Percentiles rank a stretch among this genome's conserved stretches.
These are phyloP conservation scores for Phymastichus coffea DNA, from an alignment of 1,140 invertebrate species.

Conservation along the genomic window DNA sequence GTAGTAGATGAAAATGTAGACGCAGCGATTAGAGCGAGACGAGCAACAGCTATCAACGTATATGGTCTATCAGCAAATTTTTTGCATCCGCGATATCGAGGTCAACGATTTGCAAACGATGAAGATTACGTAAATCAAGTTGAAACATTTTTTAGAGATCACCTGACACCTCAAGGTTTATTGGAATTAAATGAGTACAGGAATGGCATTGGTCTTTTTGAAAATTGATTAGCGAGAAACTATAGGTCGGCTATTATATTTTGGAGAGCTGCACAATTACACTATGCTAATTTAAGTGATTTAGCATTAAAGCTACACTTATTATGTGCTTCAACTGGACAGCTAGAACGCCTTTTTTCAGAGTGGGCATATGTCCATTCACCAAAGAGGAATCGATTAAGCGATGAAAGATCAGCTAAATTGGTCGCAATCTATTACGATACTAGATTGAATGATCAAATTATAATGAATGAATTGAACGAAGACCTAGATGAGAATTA, in stretches of 20 bases:
- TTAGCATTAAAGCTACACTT: background rate
- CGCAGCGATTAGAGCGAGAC: too few species aligned
- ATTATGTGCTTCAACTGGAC: background rate
- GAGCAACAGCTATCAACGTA: slow-evolving; percentile 15
- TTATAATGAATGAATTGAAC: too few species aligned
- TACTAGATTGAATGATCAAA: too few species aligned
- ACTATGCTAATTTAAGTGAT: background rate
- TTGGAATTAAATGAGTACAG: background rate
- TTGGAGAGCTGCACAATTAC: background rate
- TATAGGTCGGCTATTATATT: background rate
- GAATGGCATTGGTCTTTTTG: background rate
- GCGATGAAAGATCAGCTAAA: too few species aligned
- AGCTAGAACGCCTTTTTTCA: background rate
- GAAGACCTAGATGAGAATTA: too few species aligned
- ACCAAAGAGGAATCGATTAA: background rate
- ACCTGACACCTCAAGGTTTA: background rate
- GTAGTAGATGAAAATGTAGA: background rate
- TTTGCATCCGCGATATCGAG: slow-evolving; percentile 8
- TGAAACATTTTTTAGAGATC: background rate
- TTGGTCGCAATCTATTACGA: too few species aligned
- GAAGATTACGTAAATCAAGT: background rate
- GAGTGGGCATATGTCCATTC: background rate
- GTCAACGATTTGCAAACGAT: background rate
- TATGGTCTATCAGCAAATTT: slow-evolving; percentile 19
- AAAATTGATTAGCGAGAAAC: background rate